These are phyloP conservation scores for Camelus dromedarius DNA, from an alignment of 2,113 vertebrate genomes.

Conservation along the genomic window DNA sequence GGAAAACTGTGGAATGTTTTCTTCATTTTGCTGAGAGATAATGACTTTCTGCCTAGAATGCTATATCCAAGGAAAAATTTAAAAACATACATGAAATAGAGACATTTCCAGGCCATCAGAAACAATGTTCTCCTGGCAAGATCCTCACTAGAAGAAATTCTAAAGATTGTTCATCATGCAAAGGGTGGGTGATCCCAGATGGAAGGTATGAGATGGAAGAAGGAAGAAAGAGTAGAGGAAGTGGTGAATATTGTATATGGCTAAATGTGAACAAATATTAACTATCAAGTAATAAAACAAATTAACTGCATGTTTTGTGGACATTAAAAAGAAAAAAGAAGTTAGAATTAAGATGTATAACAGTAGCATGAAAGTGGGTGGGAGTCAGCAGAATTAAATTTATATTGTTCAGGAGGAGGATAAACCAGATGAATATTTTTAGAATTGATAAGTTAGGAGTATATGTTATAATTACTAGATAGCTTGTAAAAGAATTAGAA, in stretches of 20 bases:
- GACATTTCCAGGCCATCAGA: background rate
- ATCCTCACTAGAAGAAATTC: background rate
- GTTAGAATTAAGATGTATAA: background rate
- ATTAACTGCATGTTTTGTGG: background rate
- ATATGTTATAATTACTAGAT: background rate
- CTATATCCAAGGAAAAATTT: background rate
- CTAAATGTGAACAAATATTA: background rate
- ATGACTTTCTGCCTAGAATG: background rate
- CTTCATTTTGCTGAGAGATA: background rate
- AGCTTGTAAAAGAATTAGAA: background rate
- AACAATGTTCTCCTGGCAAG: background rate
- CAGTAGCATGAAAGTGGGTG: background rate
- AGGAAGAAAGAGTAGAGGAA: background rate
- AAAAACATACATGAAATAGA: background rate
- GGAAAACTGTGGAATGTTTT: background rate
- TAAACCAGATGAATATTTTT: background rate
- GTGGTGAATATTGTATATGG: background rate
- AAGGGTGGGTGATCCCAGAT: background rate
- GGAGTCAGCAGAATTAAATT: background rate
- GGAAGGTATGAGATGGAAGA: background rate
- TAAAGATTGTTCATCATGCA: background rate
- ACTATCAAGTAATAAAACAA: background rate
- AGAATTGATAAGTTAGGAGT: background rate
- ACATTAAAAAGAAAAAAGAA: background rate
- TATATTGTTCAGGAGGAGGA: background rate